Base-by-base conservation (phyloP, 2,113 vertebrate genomes). In the Anser brachyrhynchus region DNA sequence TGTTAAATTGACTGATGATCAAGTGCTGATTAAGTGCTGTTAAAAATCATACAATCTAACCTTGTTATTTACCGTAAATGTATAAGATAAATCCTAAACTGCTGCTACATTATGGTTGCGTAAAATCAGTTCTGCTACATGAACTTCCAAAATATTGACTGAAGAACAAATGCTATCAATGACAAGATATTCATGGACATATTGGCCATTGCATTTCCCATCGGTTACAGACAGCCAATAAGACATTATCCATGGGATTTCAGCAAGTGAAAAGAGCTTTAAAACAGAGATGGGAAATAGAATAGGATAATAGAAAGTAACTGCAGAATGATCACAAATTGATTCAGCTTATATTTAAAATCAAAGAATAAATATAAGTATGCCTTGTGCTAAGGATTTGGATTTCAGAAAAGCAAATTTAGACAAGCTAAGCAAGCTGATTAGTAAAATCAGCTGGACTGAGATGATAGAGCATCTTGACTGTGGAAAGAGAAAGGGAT, bases 331-430 rank as follows among this genome's bases (percentile, higher is more conserved):
- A 74, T 84, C 65, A 92, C 62, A 83, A 59, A 71, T 51, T 55
- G n/a, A 88, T 74, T 76, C 10, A 8, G 33, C 9, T 71, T 70
- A 46, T 44, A n/a, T 77, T 77, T 73, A 70, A 91, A 93, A 92
- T 72, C 33, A 89, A 84, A 86, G 44, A 86, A 84, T 25, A 91
- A 65, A 76, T 37, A 86, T 23, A 7, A 79, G 2, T 51, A 58
- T 5, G 59, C 54, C 26, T 95, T 92, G 54, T 85, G 26, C 54
- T 70, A 64, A 84, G 76, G 65, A 75, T 81, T 74, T 78, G 51
- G 51, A 59, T 73, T 87, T 84, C 37, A 67, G 86, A 84, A 90
- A 78, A 92, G 69, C 41, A 92, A 92, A 94, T 89, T 92, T 89
- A 81, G 29, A 78, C 25, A 86, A 89, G 65, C 3, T 80, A 86